Conservation (phyloP, 2,113 vertebrate genomes). For the Anas platyrhynchos region DNA sequence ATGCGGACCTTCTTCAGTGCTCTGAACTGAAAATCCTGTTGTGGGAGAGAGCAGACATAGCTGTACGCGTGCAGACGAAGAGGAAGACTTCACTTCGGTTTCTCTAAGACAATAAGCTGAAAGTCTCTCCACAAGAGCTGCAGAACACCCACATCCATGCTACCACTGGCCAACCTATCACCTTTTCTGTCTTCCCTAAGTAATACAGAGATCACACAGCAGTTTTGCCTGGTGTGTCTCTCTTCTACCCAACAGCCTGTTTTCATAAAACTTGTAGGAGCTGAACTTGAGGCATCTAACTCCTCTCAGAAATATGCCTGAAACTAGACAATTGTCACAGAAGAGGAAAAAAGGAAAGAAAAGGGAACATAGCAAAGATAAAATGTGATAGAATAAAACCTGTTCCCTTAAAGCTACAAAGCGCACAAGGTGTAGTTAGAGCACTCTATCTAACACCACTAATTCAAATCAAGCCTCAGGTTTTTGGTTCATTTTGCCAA, state of each 20-base stretch:
- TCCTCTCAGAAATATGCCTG: background rate
- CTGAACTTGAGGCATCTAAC: background rate
- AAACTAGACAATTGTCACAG: background rate
- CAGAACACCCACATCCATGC: background rate
- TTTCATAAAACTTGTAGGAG: background rate
- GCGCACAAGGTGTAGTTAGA: background rate
- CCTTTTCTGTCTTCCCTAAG: background rate
- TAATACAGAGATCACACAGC: background rate
- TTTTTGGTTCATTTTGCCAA: background rate
- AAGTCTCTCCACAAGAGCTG: background rate
- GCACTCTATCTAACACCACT: background rate
- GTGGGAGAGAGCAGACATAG: background rate
- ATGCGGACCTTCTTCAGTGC: constrained; percentile 93
- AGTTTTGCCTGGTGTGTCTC: background rate
- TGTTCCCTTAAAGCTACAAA: background rate
- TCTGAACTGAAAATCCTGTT: constrained; percentile 94
- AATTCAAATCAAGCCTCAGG: background rate
- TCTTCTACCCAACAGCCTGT: background rate
- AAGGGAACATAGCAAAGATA: background rate
- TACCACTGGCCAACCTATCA: background rate
- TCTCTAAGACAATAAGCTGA: background rate
- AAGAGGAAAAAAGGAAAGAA: background rate
- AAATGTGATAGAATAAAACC: background rate
- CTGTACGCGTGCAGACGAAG: background rate
- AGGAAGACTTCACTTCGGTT: background rate